Percentiles rank a stretch among this genome's conserved stretches.
phyloP scores from a whole-genome alignment of 2,113 vertebrate species.

The Eclectus roratus region DNA sequence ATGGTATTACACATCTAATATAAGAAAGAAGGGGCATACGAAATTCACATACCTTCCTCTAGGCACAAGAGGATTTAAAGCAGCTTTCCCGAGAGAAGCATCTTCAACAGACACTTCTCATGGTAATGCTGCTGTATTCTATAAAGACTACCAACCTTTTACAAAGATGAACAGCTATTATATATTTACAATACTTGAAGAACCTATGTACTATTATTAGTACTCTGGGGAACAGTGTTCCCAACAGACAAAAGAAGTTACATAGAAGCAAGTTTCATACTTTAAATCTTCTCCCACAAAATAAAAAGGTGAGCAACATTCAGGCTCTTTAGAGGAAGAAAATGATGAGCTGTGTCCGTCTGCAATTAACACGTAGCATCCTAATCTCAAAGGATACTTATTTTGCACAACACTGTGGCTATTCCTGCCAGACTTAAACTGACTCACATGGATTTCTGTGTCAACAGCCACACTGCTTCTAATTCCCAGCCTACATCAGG shows the following conservation, averaged over 20 bases:
- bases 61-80: neutral
- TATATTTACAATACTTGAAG: neutral
- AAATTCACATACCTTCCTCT: neutral
- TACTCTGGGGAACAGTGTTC: neutral
- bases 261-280: neutral
- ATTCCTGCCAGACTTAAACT: neutral
- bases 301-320: neutral
- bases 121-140: neutral
- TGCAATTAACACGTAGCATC: neutral
- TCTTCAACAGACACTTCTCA: neutral
- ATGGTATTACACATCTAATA: neutral
- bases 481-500: neutral
- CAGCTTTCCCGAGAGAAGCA: neutral
- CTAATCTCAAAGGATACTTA: neutral
- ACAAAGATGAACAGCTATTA: neutral
- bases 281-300: neutral
- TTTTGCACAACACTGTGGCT: neutral
- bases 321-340: neutral
- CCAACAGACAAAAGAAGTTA: neutral
- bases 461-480: neutral
- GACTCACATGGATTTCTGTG: neutral
- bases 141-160: neutral
- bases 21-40: neutral
- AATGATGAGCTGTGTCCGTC: neutral
- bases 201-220: neutral